Conservation (phyloP, 2,888 invertebrate species). For the Nipponacmea schrenckii region DNA sequence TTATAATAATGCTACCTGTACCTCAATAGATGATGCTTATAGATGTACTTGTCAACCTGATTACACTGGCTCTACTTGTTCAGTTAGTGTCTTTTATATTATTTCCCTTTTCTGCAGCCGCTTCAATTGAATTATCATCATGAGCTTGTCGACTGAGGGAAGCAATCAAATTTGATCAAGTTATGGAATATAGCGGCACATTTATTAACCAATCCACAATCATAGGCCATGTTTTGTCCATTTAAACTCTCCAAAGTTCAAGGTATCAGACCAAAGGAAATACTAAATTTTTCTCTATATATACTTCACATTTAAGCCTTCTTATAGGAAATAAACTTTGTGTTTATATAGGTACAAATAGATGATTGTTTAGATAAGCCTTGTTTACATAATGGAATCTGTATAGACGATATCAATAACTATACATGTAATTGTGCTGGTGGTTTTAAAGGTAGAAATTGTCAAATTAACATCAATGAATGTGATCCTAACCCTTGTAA, state of each 20-base stretch:
- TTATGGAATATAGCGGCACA: no score
- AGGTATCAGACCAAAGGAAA: no score
- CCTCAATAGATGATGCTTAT: conserved; percentile 23
- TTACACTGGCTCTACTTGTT: conserved; percentile 37
- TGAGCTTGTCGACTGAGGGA: no score
- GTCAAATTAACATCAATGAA: conserved; percentile 26
- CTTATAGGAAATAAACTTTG: neutral
- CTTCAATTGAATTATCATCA: neutral
- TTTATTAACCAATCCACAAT: conserved; percentile 2
- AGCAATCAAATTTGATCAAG: no score
- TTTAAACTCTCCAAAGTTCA: no score
- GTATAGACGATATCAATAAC: conserved; percentile 32
- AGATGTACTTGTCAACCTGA: conserved; percentile 35
- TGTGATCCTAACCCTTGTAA: conserved; percentile 31
- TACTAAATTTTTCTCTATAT: no score
- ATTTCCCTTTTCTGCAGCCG: neutral
- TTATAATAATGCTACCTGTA: conserved; percentile 28
- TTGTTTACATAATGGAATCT: conserved; percentile 40
- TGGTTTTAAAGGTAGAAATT: conserved; percentile 26
- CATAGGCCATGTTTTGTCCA: conserved; percentile 20
- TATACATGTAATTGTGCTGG: conserved; percentile 37
- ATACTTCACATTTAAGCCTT: no score
- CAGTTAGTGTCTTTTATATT: conserved; percentile 25
- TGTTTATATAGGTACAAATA: conserved; percentile 14
- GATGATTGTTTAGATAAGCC: conserved; percentile 37